Evolutionary conservation across 2,888 invertebrate genomes (phyloP), one percentile per base, ranked within the genome.

Genomic region (Chymomyza fuscimana): DNA sequence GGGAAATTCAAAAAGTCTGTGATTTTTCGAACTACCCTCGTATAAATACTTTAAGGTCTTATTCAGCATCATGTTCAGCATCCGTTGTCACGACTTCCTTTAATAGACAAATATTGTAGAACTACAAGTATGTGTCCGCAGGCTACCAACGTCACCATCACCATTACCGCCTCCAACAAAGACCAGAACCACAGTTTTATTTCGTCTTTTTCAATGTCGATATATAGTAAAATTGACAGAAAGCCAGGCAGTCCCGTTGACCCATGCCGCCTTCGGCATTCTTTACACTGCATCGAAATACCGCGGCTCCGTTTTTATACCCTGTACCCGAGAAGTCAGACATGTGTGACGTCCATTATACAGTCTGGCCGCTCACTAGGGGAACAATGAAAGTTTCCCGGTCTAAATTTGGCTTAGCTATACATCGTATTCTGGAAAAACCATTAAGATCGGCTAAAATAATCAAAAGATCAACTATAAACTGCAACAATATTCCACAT

Each of bases 81-180:
- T 32, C 32, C 32, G 80, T 79, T 86, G 80, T 76, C 78, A 78
- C 82, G 80, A 76, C 78, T 78, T 86, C 76, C 80, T 78, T 84
- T 79, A 76, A 84, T 82, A 87, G 82, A 82, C 82, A 82, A 86
- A 82, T 82, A 86, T 84, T 79, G 87, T 80, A 70, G 32, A 32
- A 32, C 32, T 32, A 32, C 67, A 71, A 80, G 76, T 85, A 80
- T 78, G 75, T 84, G 85, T 77, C 87, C 73, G 32, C 32, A 32
- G 71, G 72, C 67, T 73, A 73, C 67, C 79, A 67, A 71, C 71
- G 67, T 32, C 32, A 32, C 32, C 32, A 32, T 32, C 32, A 32
- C 40, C 12, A 46, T 46, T 15, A 12, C 40, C 40, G 12, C 2
- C 12, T 4, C 40, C 40, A 46, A 46, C 40, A 46, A 46, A 46